These are phyloP conservation scores for Ophion ellenae DNA, from an alignment of 2,888 invertebrate species.

Conservation along the genomic window DNA sequence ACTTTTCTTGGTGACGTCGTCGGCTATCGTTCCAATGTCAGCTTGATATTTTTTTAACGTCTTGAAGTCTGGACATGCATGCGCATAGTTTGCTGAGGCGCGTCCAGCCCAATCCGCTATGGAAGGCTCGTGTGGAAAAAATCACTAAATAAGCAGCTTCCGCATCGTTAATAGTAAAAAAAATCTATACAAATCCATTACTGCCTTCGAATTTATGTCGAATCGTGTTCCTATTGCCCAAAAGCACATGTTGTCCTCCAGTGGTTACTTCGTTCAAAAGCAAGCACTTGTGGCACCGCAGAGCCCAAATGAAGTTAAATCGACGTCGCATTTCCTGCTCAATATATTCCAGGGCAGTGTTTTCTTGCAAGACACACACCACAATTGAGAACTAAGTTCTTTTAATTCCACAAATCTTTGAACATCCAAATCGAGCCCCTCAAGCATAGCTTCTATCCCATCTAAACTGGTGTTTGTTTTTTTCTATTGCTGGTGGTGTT, in stretches of 20 bases:
- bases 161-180: neutral
- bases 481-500: neutral
- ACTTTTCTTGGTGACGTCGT: constrained; percentile 49
- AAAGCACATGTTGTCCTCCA: constrained; percentile 20
- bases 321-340: constrained; percentile 8
- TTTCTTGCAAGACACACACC: too few species aligned
- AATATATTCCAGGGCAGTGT: constrained; percentile 18
- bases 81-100: constrained; percentile 51
- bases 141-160: neutral
- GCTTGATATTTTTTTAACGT: constrained; percentile 59
- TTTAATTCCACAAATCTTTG: constrained; percentile 34
- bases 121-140: constrained; percentile 46
- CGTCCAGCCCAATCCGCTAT: constrained; percentile 45
- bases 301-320: neutral
- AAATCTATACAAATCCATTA: constrained; percentile 25
- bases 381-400: neutral
- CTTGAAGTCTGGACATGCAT: constrained; percentile 8
- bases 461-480: neutral
- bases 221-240: constrained; percentile 17
- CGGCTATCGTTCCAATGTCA: constrained; percentile 47
- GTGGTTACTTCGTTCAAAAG: constrained; percentile 41
- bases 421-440: neutral
- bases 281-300: constrained; percentile 28
- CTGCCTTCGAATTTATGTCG: constrained; percentile 33
- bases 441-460: too few species aligned